These are phyloP conservation scores for Sebastes hubbsi DNA, from an alignment of 2,797 vertebrate genomes.

Conservation along the genomic window DNA sequence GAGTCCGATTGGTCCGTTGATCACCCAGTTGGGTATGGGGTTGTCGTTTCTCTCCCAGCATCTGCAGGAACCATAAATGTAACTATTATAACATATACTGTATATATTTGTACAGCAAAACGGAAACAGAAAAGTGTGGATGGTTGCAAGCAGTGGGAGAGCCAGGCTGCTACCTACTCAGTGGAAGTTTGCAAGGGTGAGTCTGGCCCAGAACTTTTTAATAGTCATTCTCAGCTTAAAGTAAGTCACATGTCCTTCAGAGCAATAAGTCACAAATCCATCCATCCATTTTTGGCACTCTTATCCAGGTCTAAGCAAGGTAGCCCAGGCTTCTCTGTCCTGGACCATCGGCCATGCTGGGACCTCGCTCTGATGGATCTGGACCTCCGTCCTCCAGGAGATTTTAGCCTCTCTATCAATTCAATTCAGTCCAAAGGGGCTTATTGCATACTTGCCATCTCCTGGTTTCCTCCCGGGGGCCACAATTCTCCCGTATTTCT, in stretches of 20 bases:
- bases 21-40: constrained; percentile 89
- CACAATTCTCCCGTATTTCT: too few species aligned
- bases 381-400: too few species aligned
- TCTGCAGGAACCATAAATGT: constrained; percentile 63
- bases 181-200: too few species aligned
- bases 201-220: neutral
- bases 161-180: neutral
- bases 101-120: neutral
- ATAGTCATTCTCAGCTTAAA: neutral
- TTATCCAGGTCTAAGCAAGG: neutral
- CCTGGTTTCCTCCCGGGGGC: too few species aligned
- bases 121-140: neutral
- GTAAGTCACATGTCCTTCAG: neutral
- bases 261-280: neutral
- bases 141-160: neutral
- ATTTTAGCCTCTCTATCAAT: too few species aligned
- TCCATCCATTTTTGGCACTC: neutral
- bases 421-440: too few species aligned
- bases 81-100: neutral
- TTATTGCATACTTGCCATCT: too few species aligned
- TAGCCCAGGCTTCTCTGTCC: neutral
- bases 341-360: too few species aligned
- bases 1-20: constrained; percentile 89
- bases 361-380: too few species aligned
- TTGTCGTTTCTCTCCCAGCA: constrained; percentile 95